These are phyloP conservation scores for Blomia tropicalis DNA, from an alignment of 2,888 invertebrate genomes.

Conservation along the genomic window DNA sequence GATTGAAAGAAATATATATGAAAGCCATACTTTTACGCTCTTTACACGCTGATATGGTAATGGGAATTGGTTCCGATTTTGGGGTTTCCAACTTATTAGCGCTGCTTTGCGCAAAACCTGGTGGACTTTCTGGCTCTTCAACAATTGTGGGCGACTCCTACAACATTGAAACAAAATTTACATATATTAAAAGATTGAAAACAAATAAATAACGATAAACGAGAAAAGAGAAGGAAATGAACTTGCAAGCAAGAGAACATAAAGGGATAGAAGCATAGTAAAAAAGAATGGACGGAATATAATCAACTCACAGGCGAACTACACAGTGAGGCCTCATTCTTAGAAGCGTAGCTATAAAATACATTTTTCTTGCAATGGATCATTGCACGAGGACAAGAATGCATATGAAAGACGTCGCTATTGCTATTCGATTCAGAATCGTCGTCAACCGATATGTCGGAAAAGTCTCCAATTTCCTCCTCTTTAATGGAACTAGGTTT, in stretches of 20 bases:
- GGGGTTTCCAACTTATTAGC: slow-evolving; percentile 19
- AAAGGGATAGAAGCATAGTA: background rate
- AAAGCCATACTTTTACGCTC: slow-evolving; percentile 13
- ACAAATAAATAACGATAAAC: background rate
- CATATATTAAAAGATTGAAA: background rate
- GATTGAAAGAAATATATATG: background rate
- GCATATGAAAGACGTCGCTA: slow-evolving; percentile 9
- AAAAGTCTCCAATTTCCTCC: slow-evolving; percentile 26
- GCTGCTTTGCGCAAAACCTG: slow-evolving; percentile 14
- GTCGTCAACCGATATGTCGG: slow-evolving; percentile 1
- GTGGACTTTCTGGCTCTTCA: slow-evolving; percentile 27
- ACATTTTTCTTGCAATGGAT: background rate
- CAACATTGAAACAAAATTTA: background rate
- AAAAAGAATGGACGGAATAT: background rate
- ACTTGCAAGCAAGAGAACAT: background rate
- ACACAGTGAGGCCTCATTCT: background rate
- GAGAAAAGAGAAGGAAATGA: background rate
- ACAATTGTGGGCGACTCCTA: slow-evolving; percentile 29
- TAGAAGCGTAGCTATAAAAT: slow-evolving; percentile 9
- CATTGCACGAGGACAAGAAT: background rate
- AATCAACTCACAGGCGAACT: slow-evolving; percentile 19
- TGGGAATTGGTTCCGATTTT: slow-evolving; percentile 57
- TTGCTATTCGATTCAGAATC: background rate
- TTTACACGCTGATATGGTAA: slow-evolving; percentile 35
- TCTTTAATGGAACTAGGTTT: slow-evolving; percentile 30